phyloP scores from a whole-genome alignment of 2,888 invertebrate species.

The Epistrophella euchroma region DNA sequence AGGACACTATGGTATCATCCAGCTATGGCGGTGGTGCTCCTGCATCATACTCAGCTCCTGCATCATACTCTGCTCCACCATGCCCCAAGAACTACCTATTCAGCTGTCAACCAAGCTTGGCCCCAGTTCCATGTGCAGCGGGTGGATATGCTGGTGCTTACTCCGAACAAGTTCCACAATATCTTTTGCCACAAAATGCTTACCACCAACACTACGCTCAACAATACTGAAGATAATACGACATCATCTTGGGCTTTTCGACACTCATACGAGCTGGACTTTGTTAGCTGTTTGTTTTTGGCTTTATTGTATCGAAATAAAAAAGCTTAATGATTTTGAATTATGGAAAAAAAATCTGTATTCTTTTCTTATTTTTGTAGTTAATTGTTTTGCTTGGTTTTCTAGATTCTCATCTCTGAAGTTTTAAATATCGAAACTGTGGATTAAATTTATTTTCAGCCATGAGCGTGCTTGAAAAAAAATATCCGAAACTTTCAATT shows the following conservation, averaged over 20 bases:
- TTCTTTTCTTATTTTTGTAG: background rate
- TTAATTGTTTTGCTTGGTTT: background rate
- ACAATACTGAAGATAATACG: constrained; percentile 17
- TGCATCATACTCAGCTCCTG: constrained; percentile 75
- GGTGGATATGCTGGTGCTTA: constrained; percentile 79
- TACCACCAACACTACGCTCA: constrained; percentile 18
- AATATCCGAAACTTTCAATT: too few relatives aligned
- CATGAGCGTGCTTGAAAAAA: too few relatives aligned
- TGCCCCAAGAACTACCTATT: constrained; percentile 80
- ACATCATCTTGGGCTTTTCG: background rate
- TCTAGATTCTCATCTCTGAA: background rate
- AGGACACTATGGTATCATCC: constrained; percentile 26
- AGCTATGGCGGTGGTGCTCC: constrained; percentile 76
- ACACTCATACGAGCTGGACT: background rate
- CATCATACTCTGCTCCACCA: constrained; percentile 48
- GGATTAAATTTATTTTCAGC: background rate
- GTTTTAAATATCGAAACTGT: background rate
- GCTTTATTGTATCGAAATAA: background rate
- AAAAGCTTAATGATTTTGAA: constrained; percentile 1
- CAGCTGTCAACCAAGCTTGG: constrained; percentile 80
- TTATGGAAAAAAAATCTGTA: background rate
- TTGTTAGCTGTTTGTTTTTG: background rate
- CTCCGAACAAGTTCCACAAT: constrained; percentile 78
- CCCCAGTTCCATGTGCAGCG: constrained; percentile 79
- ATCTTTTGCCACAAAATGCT: constrained; percentile 11